Evolutionary conservation across 1,140 invertebrate genomes (phyloP), one percentile per base, ranked within the genome.

Genomic region (Nomia melanderi): DNA sequence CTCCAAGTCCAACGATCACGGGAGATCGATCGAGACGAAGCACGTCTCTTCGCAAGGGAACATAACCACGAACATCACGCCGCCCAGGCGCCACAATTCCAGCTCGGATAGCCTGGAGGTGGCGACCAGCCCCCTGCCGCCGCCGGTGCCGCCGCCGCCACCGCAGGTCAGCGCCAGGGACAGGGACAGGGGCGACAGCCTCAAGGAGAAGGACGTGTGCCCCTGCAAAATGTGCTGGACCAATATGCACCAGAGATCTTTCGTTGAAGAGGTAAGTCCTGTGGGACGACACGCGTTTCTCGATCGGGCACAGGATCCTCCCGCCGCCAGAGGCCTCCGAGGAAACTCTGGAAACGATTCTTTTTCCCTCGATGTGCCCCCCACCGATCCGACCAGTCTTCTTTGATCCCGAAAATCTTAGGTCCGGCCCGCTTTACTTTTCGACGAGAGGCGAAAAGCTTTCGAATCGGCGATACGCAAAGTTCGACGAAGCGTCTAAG

Each of bases 81-180:
- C 92, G n/a, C 91, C 92, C 25, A 83, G 90, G 54, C 83, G 91
- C 62, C 91, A 92, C 77, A 92, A 92, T 62, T 92, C 91, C 9
- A 92, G 91, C 76, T 92, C 91, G 33, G 91, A 92, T 66, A 92
- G 91, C 82, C 88, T 92, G 39, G 91, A 92, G 62, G 91, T 92
- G 0, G 91, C 91, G 11, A 90, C 90, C 7, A 92, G 91, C 79
- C 91, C 91, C n/a, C 72, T 92, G 73, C 92, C 92, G 53, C 92
- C 92, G 5, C 91, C 91, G 0, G 90, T 92, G 17, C 91, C 91
- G 36, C 92, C 91, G 2, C 91, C 91, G 29, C 91, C 90, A 1
- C 91, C 91, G 0, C 88, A 92, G 77, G 85, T 90, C 47, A 69
- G 60, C 39, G 84, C 84, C 31, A 83, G 77, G 14, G 88, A 88